Evolutionary conservation across 2,113 vertebrate species (phyloP).

Genomic region (Oncorhynchus clarkii): DNA sequence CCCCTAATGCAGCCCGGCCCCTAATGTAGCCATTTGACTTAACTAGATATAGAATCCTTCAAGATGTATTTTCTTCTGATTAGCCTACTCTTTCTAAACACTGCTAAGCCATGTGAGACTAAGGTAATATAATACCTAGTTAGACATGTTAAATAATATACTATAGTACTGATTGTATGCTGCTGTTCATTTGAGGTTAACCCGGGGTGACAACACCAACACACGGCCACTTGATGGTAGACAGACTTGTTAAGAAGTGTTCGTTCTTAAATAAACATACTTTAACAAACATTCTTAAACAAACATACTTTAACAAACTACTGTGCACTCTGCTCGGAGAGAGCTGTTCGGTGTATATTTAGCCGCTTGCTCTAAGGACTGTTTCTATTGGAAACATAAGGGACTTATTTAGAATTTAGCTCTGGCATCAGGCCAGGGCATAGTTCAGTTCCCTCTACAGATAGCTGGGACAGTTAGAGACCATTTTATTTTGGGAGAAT

Average conservation of each 20-base stretch:
- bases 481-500: slow-evolving; percentile 54
- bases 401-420: slow-evolving; percentile 63
- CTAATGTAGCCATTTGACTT: too few species aligned
- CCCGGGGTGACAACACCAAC: background rate
- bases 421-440: slow-evolving; percentile 58
- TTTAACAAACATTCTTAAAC: slow-evolving; percentile 53
- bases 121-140: too few species aligned
- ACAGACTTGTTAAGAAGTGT: slow-evolving; percentile 35
- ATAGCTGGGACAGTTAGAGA: slow-evolving; percentile 51
- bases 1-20: too few species aligned
- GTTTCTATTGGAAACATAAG: slow-evolving; percentile 67
- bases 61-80: too few species aligned
- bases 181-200: background rate
- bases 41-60: too few species aligned
- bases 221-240: slow-evolving; percentile 11
- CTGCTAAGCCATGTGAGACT: background rate
- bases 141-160: background rate
- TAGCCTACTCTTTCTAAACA: too few species aligned
- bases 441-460: slow-evolving; percentile 68
- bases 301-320: slow-evolving; percentile 65
- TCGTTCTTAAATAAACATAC: slow-evolving; percentile 60
- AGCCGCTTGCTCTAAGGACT: slow-evolving; percentile 49
- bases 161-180: too few species aligned
- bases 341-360: slow-evolving; percentile 54
- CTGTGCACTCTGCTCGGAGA: slow-evolving; percentile 58